phyloP scores from a whole-genome alignment of 1,140 invertebrate species.

The Listronotus bonariensis region DNA sequence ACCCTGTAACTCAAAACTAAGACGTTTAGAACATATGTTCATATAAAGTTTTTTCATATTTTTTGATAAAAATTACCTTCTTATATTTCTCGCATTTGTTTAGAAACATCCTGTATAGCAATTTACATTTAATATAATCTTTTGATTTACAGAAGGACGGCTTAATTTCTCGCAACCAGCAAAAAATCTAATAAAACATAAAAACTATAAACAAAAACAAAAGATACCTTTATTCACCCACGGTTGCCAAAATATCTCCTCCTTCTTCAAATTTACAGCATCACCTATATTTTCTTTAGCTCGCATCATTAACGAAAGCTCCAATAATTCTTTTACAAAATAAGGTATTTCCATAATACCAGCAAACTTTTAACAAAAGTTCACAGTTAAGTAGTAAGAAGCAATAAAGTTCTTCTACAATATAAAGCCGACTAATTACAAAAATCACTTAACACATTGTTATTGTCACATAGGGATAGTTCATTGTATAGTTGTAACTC shows the following conservation, averaged over 20 bases:
- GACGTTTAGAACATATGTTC: too few species aligned
- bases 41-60: too few species aligned
- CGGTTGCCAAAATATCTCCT: constrained; percentile 49
- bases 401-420: not conserved
- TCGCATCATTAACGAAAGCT: constrained; percentile 41
- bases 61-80: too few species aligned
- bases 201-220: not conserved
- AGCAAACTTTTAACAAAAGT: not conserved
- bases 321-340: constrained; percentile 44
- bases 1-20: too few species aligned
- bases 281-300: constrained; percentile 24
- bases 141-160: too few species aligned
- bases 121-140: too few species aligned
- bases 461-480: constrained; percentile 27
- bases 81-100: too few species aligned
- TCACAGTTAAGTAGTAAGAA: not conserved
- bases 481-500: constrained; percentile 38
- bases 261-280: constrained; percentile 3
- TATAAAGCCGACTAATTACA: constrained; percentile 10
- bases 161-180: too few species aligned
- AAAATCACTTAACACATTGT: constrained; percentile 36
- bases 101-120: too few species aligned
- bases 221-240: constrained; percentile 48
- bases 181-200: too few species aligned
- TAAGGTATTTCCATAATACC: constrained; percentile 46